Conservation (phyloP, 2,797 vertebrate species). For the Alca torda region DNA sequence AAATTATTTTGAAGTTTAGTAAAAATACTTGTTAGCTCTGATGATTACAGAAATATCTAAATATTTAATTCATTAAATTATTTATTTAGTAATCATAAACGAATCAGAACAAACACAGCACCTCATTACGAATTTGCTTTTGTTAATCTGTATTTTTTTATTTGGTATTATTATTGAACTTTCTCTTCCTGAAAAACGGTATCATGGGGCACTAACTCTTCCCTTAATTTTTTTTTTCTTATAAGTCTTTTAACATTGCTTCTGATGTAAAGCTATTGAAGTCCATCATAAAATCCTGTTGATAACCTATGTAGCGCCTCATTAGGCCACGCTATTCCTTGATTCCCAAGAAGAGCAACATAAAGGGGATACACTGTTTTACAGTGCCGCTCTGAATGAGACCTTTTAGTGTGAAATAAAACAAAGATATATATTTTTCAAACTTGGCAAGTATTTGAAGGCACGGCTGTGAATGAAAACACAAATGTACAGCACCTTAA, state of each 20-base stretch:
- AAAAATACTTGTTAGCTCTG: background rate
- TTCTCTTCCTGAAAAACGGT: background rate
- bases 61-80: background rate
- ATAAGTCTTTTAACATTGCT: conserved; percentile 28
- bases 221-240: background rate
- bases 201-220: background rate
- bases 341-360: conserved; percentile 37
- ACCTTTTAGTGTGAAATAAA: conserved; percentile 52
- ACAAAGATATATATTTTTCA: conserved; percentile 42
- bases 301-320: conserved; percentile 35
- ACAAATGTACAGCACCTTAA: conserved; percentile 64
- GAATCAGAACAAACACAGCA: background rate
- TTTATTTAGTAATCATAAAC: background rate
- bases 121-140: background rate
- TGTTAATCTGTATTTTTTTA: background rate
- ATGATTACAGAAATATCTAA: background rate
- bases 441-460: conserved; percentile 65
- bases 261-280: conserved; percentile 46
- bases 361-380: conserved; percentile 34
- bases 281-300: conserved; percentile 1
- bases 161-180: background rate
- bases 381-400: conserved; percentile 47
- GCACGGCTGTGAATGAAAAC: conserved; percentile 62
- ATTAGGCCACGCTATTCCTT: conserved; percentile 52
- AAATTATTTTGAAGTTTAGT: background rate